Evolutionary conservation across 1,140 invertebrate species (phyloP).

Genomic region (Pseudachorutes palmiensis): DNA sequence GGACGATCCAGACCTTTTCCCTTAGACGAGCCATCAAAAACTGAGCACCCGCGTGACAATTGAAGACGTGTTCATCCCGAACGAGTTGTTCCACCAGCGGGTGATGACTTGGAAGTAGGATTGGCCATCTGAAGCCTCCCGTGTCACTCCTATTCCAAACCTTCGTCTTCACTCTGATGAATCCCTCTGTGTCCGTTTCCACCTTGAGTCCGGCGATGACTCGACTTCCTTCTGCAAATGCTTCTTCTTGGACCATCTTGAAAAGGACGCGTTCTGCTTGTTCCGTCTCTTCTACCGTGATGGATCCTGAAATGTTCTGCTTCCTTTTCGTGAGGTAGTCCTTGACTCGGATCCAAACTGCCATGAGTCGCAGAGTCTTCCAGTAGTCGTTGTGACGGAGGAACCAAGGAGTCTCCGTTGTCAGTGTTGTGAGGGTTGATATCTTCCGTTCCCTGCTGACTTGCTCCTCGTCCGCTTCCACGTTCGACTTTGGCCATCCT

Average conservation of each 20-base stretch:
- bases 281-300: not conserved
- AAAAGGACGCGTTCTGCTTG: not conserved
- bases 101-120: conserved; percentile 37
- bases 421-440: not conserved
- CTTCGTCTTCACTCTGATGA: conserved; percentile 3
- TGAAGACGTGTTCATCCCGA: conserved; percentile 31
- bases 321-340: not conserved
- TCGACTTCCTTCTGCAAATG: not conserved
- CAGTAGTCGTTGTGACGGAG: not conserved
- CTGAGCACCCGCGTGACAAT: too few species aligned
- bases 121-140: conserved; percentile 20
- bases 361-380: not conserved
- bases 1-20: too few species aligned
- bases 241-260: not conserved
- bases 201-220: not conserved
- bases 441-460: not conserved
- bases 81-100: conserved; percentile 30
- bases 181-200: not conserved
- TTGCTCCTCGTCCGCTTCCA: not conserved
- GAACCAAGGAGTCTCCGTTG: not conserved
- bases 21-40: too few species aligned
- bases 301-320: not conserved
- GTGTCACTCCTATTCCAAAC: not conserved
- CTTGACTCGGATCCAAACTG: not conserved
- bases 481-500: not conserved